These are phyloP conservation scores for Pogonomyrmex californicus DNA, from an alignment of 1,140 invertebrate species.

Conservation along the genomic window DNA sequence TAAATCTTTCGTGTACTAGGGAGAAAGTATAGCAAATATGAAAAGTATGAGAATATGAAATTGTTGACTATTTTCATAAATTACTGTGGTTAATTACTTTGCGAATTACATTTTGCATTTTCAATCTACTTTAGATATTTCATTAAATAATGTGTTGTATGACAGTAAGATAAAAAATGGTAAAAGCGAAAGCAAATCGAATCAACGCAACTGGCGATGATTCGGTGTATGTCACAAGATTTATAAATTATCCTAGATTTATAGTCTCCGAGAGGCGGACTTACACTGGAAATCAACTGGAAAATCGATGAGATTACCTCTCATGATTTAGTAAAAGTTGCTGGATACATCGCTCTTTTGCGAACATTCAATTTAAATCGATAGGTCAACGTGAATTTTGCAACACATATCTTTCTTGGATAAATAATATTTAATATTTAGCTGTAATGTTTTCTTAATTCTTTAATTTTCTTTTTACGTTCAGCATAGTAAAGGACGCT, in stretches of 20 bases:
- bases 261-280: not conserved
- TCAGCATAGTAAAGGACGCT: not conserved
- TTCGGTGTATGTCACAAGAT: slow-evolving; percentile 31
- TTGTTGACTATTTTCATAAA: slow-evolving; percentile 21
- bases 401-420: not conserved
- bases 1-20: slow-evolving; percentile 19
- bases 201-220: not conserved
- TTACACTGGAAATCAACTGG: not conserved
- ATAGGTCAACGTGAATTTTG: not conserved
- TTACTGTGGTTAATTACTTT: slow-evolving; percentile 37
- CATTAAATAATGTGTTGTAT: not conserved
- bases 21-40: slow-evolving; percentile 28
- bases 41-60: slow-evolving; percentile 20
- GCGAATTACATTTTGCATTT: not conserved
- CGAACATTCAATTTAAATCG: not conserved
- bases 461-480: not conserved
- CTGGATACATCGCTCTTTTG: not conserved
- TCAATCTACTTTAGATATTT: not conserved
- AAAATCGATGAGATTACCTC: slow-evolving; percentile 28
- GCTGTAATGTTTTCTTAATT: not conserved
- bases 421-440: not conserved
- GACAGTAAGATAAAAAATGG: slow-evolving; percentile 2
- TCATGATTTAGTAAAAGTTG: not conserved
- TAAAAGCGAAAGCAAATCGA: slow-evolving; percentile 51
- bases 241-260: slow-evolving; percentile 31